phyloP scores from a whole-genome alignment of 2,797 vertebrate species.

The Petrocephalus sullivani region DNA sequence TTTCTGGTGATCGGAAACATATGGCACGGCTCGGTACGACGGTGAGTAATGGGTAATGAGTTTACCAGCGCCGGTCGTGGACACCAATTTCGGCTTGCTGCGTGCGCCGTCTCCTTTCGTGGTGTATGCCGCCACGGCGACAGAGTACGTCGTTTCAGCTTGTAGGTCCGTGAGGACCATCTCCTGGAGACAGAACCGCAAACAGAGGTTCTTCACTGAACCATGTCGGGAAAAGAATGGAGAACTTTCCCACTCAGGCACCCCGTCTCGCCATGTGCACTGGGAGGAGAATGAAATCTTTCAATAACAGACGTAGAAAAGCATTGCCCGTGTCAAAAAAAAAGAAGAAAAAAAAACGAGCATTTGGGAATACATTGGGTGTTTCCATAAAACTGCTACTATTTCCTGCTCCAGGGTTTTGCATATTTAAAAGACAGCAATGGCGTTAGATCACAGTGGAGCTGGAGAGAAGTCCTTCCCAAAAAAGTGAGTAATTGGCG shows the following conservation, averaged over 20 bases:
- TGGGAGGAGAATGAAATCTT: neutral
- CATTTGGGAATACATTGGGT: neutral
- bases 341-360: neutral
- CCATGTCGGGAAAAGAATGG: neutral
- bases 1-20: slow-evolving; percentile 13
- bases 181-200: slow-evolving; percentile 65
- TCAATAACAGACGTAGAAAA: slow-evolving; percentile 9
- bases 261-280: neutral
- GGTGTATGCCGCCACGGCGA: slow-evolving; percentile 94
- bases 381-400: neutral
- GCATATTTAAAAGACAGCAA: neutral
- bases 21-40: neutral
- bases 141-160: slow-evolving; percentile 92
- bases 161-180: slow-evolving; percentile 90
- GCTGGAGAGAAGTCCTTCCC: neutral
- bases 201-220: neutral
- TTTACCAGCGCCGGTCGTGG: slow-evolving; percentile 94
- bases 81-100: slow-evolving; percentile 91
- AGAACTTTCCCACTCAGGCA: neutral
- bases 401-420: neutral
- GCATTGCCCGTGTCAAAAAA: neutral
- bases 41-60: neutral
- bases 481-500: neutral
- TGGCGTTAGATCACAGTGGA: neutral
- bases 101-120: slow-evolving; percentile 97